These are phyloP conservation scores for Dipodomys ordii DNA, from an alignment of 2,113 vertebrate genomes.

Conservation along the genomic window DNA sequence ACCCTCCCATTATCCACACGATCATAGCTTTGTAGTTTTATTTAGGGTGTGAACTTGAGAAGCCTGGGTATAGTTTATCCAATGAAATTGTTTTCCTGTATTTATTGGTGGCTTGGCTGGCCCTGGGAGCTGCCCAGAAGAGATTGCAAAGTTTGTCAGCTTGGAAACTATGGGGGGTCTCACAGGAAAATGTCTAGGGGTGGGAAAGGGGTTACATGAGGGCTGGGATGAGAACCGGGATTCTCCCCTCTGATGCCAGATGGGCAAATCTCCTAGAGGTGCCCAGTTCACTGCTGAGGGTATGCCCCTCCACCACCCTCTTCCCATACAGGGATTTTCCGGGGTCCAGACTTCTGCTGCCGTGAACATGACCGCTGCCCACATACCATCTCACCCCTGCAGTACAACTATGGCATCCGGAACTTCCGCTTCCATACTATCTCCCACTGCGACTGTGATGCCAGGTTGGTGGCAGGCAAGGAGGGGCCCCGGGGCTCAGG, in stretches of 20 bases:
- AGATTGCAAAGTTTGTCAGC: not conserved
- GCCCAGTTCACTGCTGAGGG: not conserved
- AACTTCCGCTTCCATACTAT: conserved; percentile 93
- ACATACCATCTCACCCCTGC: conserved; percentile 89
- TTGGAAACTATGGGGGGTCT: not conserved
- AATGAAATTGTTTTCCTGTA: not conserved
- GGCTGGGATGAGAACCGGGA: not conserved
- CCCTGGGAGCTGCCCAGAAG: not conserved
- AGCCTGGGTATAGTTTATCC: not conserved
- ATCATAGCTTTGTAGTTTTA: not conserved
- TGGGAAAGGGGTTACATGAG: not conserved
- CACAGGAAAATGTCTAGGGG: not conserved
- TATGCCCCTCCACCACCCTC: not conserved
- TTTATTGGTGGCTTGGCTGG: not conserved
- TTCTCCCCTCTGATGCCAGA: not conserved
- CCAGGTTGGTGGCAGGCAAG: conserved; percentile 84
- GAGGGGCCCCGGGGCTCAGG: not conserved
- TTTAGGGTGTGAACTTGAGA: not conserved
- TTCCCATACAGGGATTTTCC: conserved; percentile 88
- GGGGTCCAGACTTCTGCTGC: conserved; percentile 92
- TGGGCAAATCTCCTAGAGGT: not conserved
- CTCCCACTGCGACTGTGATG: conserved; percentile 94
- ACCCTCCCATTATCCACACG: not conserved
- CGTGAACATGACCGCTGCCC: conserved; percentile 93
- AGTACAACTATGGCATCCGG: conserved; percentile 90